Percentiles rank a stretch among this genome's conserved stretches.
Conservation (phyloP, 2,888 invertebrate species). For the Hydriomena furcata region DNA sequence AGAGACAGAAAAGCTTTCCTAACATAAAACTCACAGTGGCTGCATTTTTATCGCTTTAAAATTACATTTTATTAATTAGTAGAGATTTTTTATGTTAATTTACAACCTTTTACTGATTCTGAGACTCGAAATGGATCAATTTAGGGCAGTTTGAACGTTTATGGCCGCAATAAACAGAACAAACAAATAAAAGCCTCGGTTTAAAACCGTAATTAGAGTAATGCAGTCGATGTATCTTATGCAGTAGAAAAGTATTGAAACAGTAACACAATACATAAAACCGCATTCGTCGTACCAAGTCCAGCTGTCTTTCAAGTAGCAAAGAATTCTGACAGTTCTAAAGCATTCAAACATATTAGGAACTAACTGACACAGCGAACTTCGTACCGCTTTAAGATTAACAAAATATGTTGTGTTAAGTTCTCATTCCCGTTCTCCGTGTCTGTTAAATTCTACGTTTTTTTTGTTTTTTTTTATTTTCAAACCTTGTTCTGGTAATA, state of each 20-base stretch:
- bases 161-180: conserved; percentile 49
- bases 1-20: too few species aligned
- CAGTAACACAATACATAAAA: background rate
- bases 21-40: conserved; percentile 18
- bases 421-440: too few species aligned
- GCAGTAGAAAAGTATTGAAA: conserved; percentile 14
- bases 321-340: too few species aligned
- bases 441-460: too few species aligned
- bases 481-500: too few species aligned
- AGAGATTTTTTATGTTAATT: conserved; percentile 51
- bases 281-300: background rate
- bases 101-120: conserved; percentile 47
- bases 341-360: too few species aligned
- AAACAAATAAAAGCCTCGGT: conserved; percentile 54
- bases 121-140: conserved; percentile 46
- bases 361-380: too few species aligned
- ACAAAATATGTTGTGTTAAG: too few species aligned
- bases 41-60: conserved; percentile 40
- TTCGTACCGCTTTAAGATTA: too few species aligned
- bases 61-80: conserved; percentile 55
- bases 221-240: conserved; percentile 60
- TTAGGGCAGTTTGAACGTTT: conserved; percentile 50
- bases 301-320: too few species aligned
- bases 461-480: too few species aligned
- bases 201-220: conserved; percentile 68